Base-by-base conservation (phyloP, 2,113 vertebrate genomes). In the Catharus bicknelli region DNA sequence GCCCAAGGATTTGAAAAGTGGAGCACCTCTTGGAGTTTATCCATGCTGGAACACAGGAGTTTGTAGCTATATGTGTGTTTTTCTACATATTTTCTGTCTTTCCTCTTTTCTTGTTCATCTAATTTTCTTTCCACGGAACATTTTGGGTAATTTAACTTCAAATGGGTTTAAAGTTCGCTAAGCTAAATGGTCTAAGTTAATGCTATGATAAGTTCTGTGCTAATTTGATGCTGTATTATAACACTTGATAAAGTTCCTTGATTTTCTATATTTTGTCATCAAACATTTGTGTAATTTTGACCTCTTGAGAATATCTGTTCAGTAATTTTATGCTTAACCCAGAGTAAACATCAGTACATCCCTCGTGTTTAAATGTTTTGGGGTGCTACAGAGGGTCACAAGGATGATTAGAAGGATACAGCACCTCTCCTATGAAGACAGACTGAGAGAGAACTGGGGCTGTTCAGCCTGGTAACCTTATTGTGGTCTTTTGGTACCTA, bases 1-100 rank as follows among this genome's bases (percentile, higher is more conserved):
- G 5, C 10, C 19, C 25, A 34, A 48, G 7, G 15, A 18, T 48
- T 19, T 57, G 48, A 57, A 40, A n/a, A 47, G 18, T 4, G 10
- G 2, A 16, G 2, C 6, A 20, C 12, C 32, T 43, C 20, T 25
- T 36, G 47, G 22, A 29, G 15, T n/a, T 55, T 48, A n/a, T n/a
- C 9, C 19, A 4, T 6, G 2, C 12, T 40, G 50, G 29, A 74
- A 16, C 10, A 8, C 12, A 29, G 23, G 11, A 29, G 14, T 0
- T 40, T 9, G 3, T 22, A 55, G 9, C 11, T n/a, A 19, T 34
- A 19, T 15, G 9, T 64, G 18, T n/a, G 18, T 6, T 74, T 84
- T 55, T 23, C 50, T 54, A 11, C 7, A 27, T 47, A 1, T 27
- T 29, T 40, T 55, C 23, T n/a, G 27, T 23, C 27, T 32, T 38